phyloP scores from a whole-genome alignment of 2,888 invertebrate species.

The Coremacera marginata region DNA sequence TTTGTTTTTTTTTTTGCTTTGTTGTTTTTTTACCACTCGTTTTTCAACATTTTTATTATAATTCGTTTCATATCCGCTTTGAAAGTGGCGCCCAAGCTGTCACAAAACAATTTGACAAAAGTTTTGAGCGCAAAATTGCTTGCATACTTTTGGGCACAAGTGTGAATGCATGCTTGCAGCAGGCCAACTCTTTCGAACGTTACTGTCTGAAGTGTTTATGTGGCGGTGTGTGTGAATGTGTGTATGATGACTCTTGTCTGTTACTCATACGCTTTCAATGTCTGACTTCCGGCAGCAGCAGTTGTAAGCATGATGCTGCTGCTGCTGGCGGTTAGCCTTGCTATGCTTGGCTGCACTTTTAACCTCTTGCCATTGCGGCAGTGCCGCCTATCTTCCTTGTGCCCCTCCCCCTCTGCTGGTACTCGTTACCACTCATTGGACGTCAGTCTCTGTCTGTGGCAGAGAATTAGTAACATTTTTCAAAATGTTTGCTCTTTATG shows the following conservation, averaged over 20 bases:
- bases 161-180: neutral
- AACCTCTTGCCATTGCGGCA: neutral
- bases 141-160: conserved; percentile 20
- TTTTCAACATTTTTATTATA: neutral
- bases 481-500: neutral
- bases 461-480: conserved; percentile 10
- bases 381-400: neutral
- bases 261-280: conserved; percentile 20
- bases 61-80: conserved; percentile 16
- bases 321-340: conserved; percentile 17
- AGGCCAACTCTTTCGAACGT: neutral
- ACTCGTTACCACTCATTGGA: neutral
- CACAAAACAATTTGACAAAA: conserved; percentile 39
- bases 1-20: no score
- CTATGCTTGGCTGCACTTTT: conserved; percentile 1
- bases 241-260: neutral
- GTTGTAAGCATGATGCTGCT: conserved; percentile 15
- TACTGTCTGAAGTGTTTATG: neutral
- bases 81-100: conserved; percentile 32
- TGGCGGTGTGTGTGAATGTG: neutral
- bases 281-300: conserved; percentile 36
- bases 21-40: neutral
- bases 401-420: neutral
- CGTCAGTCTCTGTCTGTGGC: conserved; percentile 2
- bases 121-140: conserved; percentile 33